Percentiles rank a stretch among this genome's conserved stretches.
phyloP scores from a whole-genome alignment of 1,140 invertebrate species.

The Drosophila watanabei region DNA sequence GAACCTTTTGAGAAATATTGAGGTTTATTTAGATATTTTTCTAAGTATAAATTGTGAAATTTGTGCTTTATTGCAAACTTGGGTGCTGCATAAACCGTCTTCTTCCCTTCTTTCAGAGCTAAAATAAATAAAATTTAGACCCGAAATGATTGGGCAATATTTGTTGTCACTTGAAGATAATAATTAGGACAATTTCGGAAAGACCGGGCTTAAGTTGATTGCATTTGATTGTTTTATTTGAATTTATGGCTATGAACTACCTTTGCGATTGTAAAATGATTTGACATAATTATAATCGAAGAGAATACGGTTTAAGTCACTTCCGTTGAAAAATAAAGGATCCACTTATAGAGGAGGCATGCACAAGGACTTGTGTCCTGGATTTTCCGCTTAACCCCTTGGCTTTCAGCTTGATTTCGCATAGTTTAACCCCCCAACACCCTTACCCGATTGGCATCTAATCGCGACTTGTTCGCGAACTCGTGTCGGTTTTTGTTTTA shows the following conservation, averaged over 20 bases:
- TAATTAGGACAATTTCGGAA: slow-evolving; percentile 4
- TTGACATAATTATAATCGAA: neutral
- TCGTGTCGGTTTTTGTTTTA: slow-evolving; percentile 62
- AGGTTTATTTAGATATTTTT: neutral
- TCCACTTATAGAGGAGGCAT: neutral
- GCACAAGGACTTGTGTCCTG: neutral
- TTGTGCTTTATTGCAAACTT: neutral
- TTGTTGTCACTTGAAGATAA: neutral
- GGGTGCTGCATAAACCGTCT: neutral
- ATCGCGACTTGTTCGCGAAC: slow-evolving; percentile 1
- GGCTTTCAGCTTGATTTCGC: neutral
- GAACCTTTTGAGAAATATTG: too few species aligned
- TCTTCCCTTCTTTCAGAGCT: neutral
- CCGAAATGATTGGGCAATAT: slow-evolving; percentile 35
- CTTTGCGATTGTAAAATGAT: neutral
- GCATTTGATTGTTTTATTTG: slow-evolving; percentile 2
- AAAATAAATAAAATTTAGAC: slow-evolving; percentile 3
- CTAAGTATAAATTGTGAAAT: neutral
- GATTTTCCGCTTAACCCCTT: neutral
- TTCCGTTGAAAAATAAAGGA: neutral
- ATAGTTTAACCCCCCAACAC: neutral
- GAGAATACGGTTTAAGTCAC: neutral
- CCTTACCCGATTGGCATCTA: slow-evolving; percentile 22
- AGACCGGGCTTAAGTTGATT: neutral
- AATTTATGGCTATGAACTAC: slow-evolving; percentile 4